These are phyloP conservation scores for Neostethus bicornis DNA, from an alignment of 2,797 vertebrate genomes.

Conservation along the genomic window DNA sequence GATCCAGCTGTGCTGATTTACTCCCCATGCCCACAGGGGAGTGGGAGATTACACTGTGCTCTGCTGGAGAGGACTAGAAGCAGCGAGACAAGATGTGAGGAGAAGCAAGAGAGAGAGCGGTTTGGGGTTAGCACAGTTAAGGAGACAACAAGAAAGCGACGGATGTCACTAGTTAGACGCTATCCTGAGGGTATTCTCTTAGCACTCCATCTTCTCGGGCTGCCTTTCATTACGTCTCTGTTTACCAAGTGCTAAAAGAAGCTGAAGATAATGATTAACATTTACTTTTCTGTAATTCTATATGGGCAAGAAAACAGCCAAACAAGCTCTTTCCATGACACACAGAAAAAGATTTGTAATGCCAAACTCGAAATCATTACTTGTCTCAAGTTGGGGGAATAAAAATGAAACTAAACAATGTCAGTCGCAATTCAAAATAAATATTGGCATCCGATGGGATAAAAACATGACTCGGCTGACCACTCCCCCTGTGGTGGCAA, in stretches of 20 bases:
- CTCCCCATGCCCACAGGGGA: constrained; percentile 71
- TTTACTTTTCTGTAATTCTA: constrained; percentile 41
- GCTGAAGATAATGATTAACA: constrained; percentile 44
- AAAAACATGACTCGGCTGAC: constrained; percentile 23
- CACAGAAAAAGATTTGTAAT: constrained; percentile 9
- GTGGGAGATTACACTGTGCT: constrained; percentile 76
- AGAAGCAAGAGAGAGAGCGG: neutral
- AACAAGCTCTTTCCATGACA: constrained; percentile 10
- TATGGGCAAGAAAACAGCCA: constrained; percentile 12
- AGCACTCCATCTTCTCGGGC: constrained; percentile 61
- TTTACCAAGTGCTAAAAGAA: constrained; percentile 50
- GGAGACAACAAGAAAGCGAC: constrained; percentile 31
- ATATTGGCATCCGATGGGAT: constrained; percentile 31
- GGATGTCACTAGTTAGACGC: constrained; percentile 60
- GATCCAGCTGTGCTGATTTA: constrained; percentile 83
- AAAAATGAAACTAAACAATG: constrained; percentile 19
- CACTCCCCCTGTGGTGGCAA: constrained; percentile 33
- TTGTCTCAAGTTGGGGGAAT: constrained; percentile 10
- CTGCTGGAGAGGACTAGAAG: constrained; percentile 58
- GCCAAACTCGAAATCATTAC: constrained; percentile 19
- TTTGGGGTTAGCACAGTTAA: constrained; percentile 16
- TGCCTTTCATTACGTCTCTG: constrained; percentile 56
- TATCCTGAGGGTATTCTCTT: constrained; percentile 55
- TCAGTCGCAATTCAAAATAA: constrained; percentile 24
- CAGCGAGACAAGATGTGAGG: constrained; percentile 48